Evolutionary conservation across 2,113 vertebrate species (phyloP), one percentile per base, ranked within the genome.

Genomic region (Haemorhous mexicanus): DNA sequence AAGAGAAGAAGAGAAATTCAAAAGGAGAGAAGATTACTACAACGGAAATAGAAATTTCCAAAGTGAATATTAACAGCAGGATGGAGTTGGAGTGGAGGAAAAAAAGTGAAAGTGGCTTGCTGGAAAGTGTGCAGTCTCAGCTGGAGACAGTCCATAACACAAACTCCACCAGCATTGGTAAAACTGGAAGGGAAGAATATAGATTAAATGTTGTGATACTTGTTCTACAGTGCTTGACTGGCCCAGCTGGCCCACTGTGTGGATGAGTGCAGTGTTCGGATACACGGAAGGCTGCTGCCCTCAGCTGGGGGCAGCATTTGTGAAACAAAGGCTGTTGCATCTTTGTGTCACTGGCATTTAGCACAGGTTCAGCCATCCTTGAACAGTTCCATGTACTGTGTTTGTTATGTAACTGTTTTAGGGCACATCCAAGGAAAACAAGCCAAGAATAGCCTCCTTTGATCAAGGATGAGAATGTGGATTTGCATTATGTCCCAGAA

Each of bases 1-100:
- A 99, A 95, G 98, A 99, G 79, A 98, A 98, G n/a, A 98, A 98
- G 63, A 98, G 97, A 87, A 98, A 96, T 69, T 80, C 98, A 74
- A 98, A 97, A 95, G 98, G 98, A 67, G 98, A 97, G 90, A 98
- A 96, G 13, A 52, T 86, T 39, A 84, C 96, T 43, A 79, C 90
- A 37, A 88, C 76, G 1, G 96, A 97, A 82, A 95, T 64, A 20
- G 98, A 93, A 75, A 94, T 87, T 33, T 95, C 96, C 41, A 97
- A 95, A 74, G 84, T 96, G 87, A 94, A 84, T 49, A 86, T 93
- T 74, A 96, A 88, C 91, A 94, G 83, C 55, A 91, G 97, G 33
- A 93, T 96, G 84, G 97, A 97, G 32, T 95, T 98, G 95, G 98
- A 97, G 24, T 98, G 97, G 96, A 98, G 96, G 87, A 94, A 97